A percentile compares a stretch with the other conserved stretches of the same genome.
Evolutionary conservation across 2,888 invertebrate genomes (phyloP).

Genomic region (Nemotelus nigrinus): DNA sequence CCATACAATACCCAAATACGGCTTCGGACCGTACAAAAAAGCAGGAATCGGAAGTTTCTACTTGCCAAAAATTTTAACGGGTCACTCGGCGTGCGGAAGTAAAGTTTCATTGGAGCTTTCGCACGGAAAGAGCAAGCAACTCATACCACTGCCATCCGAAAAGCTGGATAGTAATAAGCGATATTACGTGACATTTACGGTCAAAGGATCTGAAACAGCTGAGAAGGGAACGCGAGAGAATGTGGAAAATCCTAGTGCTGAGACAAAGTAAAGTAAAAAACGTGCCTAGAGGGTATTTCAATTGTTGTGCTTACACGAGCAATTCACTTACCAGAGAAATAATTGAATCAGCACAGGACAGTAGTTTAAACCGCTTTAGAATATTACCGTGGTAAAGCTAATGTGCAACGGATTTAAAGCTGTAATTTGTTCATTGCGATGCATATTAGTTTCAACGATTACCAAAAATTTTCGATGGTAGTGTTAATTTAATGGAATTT

Average conservation of each 20-base stretch:
- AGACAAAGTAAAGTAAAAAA: background rate
- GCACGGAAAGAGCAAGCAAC: slow-evolving; percentile 84
- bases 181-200: slow-evolving; percentile 92
- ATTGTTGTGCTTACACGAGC: no score
- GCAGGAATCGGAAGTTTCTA: slow-evolving; percentile 68
- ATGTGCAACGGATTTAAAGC: no score
- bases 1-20: slow-evolving; percentile 80
- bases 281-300: no score
- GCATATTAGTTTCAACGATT: no score
- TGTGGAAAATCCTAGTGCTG: background rate
- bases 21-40: slow-evolving; percentile 68
- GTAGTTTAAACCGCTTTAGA: no score
- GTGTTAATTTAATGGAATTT: no score
- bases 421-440: no score
- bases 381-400: no score
- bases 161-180: slow-evolving; percentile 87
- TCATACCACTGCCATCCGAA: slow-evolving; percentile 88
- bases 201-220: slow-evolving; percentile 71
- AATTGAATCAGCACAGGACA: no score
- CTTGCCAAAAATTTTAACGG: slow-evolving; percentile 73
- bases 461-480: no score
- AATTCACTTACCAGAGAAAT: no score
- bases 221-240: slow-evolving; percentile 45
- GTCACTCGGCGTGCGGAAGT: slow-evolving; percentile 60
- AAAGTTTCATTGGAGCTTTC: slow-evolving; percentile 82